Conservation (phyloP, 1,140 invertebrate species). For the Drosophila ananassae region DNA sequence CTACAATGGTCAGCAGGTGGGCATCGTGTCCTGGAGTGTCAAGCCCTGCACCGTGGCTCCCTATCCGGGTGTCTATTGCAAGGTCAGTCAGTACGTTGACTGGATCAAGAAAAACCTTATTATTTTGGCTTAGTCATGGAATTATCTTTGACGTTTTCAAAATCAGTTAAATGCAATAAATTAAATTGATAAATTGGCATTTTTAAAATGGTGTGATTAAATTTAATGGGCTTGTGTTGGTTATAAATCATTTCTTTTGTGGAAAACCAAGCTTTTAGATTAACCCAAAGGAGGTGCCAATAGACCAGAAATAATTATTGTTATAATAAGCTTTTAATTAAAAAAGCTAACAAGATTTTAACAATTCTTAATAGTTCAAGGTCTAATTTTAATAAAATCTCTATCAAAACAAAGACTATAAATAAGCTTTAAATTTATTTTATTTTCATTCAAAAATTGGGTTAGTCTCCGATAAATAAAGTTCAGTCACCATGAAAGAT, state of each 20-base stretch:
- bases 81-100: constrained; percentile 83
- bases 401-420: too few relatives aligned
- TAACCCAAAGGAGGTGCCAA: not conserved
- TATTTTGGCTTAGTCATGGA: constrained; percentile 55
- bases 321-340: not conserved
- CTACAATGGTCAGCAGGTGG: constrained; percentile 68
- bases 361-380: too few relatives aligned
- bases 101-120: constrained; percentile 83
- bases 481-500: not conserved
- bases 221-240: not conserved
- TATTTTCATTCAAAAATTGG: not conserved
- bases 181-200: constrained; percentile 17
- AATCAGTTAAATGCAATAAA: constrained; percentile 9
- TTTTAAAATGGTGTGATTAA: constrained; percentile 4
- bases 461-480: not conserved
- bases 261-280: not conserved
- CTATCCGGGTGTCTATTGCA: constrained; percentile 85
- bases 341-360: not conserved
- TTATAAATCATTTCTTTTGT: not conserved
- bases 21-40: constrained; percentile 84
- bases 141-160: not conserved
- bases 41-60: constrained; percentile 83
- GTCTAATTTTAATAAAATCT: not conserved
- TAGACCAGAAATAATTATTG: too few relatives aligned
- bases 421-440: not conserved